Evolutionary conservation across 2,113 vertebrate genomes (phyloP).

Genomic region (Rutilus rutilus): DNA sequence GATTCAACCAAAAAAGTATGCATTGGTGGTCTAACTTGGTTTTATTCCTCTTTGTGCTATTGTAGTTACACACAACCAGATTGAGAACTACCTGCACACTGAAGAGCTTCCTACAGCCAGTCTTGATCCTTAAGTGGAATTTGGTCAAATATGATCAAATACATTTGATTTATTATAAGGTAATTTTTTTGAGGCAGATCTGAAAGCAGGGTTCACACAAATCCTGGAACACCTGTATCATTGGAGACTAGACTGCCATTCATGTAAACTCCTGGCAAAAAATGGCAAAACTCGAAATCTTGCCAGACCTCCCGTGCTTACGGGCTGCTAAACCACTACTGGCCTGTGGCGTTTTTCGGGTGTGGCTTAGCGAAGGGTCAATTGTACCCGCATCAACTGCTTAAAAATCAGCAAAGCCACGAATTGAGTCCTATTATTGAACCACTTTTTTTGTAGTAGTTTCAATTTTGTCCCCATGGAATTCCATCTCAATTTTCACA

Average conservation of each 20-base stretch:
- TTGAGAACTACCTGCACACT: neutral
- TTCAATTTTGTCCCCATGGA: no score
- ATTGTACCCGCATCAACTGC: no score
- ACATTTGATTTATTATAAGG: neutral
- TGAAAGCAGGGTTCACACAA: neutral
- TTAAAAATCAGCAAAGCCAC: no score
- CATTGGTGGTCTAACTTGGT: conserved; percentile 12
- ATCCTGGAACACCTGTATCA: conserved; percentile 14
- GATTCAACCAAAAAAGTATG: neutral
- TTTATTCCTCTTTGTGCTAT: conserved; percentile 7
- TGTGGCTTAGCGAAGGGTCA: no score
- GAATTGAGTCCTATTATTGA: no score
- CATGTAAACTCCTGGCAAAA: neutral
- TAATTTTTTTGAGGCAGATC: neutral
- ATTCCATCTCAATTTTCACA: no score
- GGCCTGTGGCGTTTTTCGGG: neutral
- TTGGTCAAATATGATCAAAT: neutral
- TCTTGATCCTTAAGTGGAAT: neutral
- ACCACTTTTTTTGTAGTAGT: no score
- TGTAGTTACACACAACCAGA: neutral
- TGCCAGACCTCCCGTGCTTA: neutral
- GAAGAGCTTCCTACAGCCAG: neutral
- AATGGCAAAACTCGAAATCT: neutral
- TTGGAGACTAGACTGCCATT: neutral
- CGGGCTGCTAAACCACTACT: no score